Evolutionary conservation across 2,113 vertebrate genomes (phyloP).

Genomic region (Coryphaenoides rupestris): DNA sequence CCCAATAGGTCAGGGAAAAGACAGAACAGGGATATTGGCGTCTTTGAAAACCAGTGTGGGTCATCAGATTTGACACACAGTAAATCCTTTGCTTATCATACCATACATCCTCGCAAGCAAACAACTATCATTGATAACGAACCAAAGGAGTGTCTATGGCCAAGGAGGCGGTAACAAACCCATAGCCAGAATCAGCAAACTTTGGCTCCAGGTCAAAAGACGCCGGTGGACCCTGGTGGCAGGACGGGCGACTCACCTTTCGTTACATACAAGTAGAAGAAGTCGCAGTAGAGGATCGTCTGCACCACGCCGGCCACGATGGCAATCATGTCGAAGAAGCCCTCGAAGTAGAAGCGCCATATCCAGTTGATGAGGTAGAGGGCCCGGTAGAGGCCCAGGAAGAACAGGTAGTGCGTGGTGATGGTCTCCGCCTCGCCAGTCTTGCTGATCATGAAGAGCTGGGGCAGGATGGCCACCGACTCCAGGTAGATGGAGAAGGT

Average conservation of each 20-base stretch:
- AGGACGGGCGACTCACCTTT: conserved; percentile 88
- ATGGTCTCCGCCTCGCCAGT: conserved; percentile 98
- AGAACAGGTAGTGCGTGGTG: conserved; percentile 98
- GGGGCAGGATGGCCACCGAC: conserved; percentile 95
- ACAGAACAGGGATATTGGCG: too few species aligned
- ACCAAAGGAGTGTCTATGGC: too few species aligned
- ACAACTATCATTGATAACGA: too few species aligned
- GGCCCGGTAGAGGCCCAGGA: conserved; percentile 94
- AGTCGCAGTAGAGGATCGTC: conserved; percentile 98
- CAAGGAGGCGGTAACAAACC: too few species aligned
- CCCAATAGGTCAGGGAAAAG: too few species aligned
- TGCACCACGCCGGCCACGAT: conserved; percentile 97
- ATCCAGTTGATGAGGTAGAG: conserved; percentile 99
- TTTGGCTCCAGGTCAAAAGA: too few species aligned
- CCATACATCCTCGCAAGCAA: too few species aligned
- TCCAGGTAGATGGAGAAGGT: conserved; percentile 99
- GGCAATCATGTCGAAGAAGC: conserved; percentile 98
- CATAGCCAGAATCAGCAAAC: too few species aligned
- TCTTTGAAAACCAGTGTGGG: too few species aligned
- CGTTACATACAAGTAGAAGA: conserved; percentile 99
- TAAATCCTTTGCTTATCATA: too few species aligned
- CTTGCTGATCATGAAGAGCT: conserved; percentile 99
- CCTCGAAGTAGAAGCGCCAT: conserved; percentile 98
- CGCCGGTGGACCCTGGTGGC: not conserved
- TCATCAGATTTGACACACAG: too few species aligned